Percentiles rank a stretch among this genome's conserved stretches.
Evolutionary conservation across 2,113 vertebrate species (phyloP).

Genomic region (Siniperca chuatsi): DNA sequence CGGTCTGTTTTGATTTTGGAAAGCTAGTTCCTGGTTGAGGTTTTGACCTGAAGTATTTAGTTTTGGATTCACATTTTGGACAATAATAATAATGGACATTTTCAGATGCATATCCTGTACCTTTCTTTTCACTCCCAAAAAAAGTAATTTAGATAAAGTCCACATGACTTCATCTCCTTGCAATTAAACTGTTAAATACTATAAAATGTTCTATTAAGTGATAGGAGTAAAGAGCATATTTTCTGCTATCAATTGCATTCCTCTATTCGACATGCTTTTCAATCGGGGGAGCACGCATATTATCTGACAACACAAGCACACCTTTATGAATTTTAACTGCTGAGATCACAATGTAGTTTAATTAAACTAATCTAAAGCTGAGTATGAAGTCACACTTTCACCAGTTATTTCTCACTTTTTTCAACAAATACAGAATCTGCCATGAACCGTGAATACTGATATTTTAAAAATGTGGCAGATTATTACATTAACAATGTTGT

Average conservation of each 20-base stretch:
- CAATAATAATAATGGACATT: neutral
- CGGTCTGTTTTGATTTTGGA: neutral
- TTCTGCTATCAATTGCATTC: neutral
- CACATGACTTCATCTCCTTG: slow-evolving; percentile 7
- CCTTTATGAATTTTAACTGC: neutral
- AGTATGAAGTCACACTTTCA: neutral
- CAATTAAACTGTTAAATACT: slow-evolving; percentile 31
- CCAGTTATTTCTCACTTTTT: neutral
- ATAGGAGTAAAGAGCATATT: slow-evolving; percentile 7
- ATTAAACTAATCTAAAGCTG: slow-evolving; percentile 1
- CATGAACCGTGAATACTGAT: neutral
- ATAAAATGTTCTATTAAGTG: neutral
- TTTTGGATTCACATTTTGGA: neutral
- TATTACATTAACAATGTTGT: neutral
- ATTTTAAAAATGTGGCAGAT: neutral
- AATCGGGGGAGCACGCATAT: neutral
- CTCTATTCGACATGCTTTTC: neutral
- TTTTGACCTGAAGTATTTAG: slow-evolving; percentile 8
- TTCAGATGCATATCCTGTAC: neutral
- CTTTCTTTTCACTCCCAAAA: neutral
- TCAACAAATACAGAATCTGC: neutral
- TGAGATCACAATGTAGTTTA: slow-evolving; percentile 10
- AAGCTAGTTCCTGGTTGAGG: neutral
- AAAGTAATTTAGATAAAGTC: slow-evolving; percentile 30
- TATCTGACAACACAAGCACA: neutral